Conservation (phyloP, 2,113 vertebrate species). For the Mobula hypostoma region DNA sequence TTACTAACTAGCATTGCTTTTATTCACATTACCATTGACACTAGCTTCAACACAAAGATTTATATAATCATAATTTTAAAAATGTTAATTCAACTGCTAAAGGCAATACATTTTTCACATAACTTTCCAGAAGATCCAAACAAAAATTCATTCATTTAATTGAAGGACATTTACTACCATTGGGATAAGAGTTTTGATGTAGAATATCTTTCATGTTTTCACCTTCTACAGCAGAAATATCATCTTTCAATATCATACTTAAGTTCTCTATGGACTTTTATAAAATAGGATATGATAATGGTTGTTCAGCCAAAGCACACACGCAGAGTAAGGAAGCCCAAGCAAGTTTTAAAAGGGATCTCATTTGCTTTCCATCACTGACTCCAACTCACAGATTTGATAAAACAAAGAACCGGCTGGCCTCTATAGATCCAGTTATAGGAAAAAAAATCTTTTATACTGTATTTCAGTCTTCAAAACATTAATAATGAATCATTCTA, state of each 20-base stretch:
- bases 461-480: background rate
- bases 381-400: background rate
- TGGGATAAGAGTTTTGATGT: background rate
- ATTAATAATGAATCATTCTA: background rate
- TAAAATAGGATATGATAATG: background rate
- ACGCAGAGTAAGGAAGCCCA: background rate
- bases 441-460: too few species aligned
- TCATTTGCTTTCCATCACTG: too few species aligned
- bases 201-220: too few species aligned
- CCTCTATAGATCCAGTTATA: background rate
- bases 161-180: background rate
- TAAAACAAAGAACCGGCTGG: background rate
- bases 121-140: background rate
- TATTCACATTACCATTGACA: background rate
- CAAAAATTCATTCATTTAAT: background rate
- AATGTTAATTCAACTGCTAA: background rate
- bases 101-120: background rate
- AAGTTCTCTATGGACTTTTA: background rate
- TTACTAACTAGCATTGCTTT: background rate
- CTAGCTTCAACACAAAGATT: background rate
- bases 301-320: background rate
- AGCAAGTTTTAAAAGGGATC: background rate
- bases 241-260: background rate
- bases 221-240: background rate
- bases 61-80: background rate